Evolutionary conservation across 2,113 vertebrate genomes (phyloP), one percentile per base, ranked within the genome.

Genomic region (Pluvialis apricaria): DNA sequence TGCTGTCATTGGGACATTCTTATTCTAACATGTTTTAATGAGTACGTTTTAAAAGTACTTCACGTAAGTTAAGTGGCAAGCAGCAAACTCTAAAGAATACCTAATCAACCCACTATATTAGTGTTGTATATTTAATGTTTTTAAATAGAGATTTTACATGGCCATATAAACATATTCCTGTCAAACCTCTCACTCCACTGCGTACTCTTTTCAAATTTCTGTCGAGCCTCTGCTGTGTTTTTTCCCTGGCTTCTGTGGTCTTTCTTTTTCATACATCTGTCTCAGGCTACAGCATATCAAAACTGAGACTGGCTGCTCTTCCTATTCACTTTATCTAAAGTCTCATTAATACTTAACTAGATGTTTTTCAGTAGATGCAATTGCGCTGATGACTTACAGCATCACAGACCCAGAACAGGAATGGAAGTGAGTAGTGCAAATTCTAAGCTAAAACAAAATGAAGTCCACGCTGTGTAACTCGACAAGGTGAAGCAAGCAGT

Each of bases 131-230:
- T 61, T 61, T 54, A 8, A 28, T 29, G 9, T 25, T 75, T 77
- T 79, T 51, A 62, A 79, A 20, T 7, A 28, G n/a, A 66, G 19
- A 5, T 60, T 65, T 88, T 72, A 65, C 15, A 20, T 12, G 11
- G 22, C n/a, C 22, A 3, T 9, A 10, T 2, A 25, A 44, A 40
- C 24, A 20, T 12, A 2, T 25, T n/a, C 2, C 40, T 77, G 45
- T 52, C 66, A 76, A 13, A 19, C 49, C n/a, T 61, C 42, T 81
- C 6, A 1, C 36, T 73, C 77, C 26, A 18, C 40, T 47, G 1
- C 0, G 0, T 34, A 16, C 28, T 70, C 29, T 60, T 26, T 16
- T 7, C 64, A 61, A 0, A n/a, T 71, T 40, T 38, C 42, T 69
- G 12, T 44, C 6, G 10, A 86, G 58, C 80, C 42, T 77, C 31